Conservation (phyloP, 2,113 vertebrate species). For the Melanostigma gelatinosum region DNA sequence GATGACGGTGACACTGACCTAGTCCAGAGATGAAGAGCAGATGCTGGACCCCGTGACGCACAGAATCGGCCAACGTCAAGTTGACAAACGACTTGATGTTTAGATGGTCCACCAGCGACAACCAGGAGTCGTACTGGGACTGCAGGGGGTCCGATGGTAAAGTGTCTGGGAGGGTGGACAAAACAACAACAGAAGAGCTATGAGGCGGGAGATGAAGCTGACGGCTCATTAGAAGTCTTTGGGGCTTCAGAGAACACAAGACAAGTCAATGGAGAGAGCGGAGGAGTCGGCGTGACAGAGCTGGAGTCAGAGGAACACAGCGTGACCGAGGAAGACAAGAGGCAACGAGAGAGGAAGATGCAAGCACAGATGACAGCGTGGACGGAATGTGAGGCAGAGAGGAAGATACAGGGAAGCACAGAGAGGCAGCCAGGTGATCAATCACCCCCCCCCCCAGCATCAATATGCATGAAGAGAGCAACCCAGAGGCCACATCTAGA, state of each 20-base stretch:
- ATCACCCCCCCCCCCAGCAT: constrained; percentile 20
- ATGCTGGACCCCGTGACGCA: constrained; percentile 89
- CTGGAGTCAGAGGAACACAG: constrained; percentile 25
- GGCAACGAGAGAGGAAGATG: neutral
- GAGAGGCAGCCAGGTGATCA: constrained; percentile 53
- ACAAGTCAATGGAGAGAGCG: neutral
- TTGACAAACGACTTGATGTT: constrained; percentile 94
- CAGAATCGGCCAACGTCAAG: constrained; percentile 87
- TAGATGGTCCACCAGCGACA: constrained; percentile 90
- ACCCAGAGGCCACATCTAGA: constrained; percentile 7
- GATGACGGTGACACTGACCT: constrained; percentile 80
- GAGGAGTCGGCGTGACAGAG: constrained; percentile 20
- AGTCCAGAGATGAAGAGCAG: constrained; percentile 93
- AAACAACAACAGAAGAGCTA: neutral
- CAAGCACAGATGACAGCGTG: constrained; percentile 15
- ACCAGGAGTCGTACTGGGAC: constrained; percentile 89
- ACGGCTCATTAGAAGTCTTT: neutral
- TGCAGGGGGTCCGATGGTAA: constrained; percentile 90
- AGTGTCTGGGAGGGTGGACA: constrained; percentile 67
- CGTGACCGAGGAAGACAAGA: neutral
- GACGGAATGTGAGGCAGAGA: constrained; percentile 29
- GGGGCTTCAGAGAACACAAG: constrained; percentile 13
- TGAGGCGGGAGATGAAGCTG: neutral
- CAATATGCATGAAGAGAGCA: constrained; percentile 32
- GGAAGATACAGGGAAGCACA: constrained; percentile 31